These are phyloP conservation scores for Lerista edwardsae DNA, from an alignment of 2,797 vertebrate genomes.

Conservation along the genomic window DNA sequence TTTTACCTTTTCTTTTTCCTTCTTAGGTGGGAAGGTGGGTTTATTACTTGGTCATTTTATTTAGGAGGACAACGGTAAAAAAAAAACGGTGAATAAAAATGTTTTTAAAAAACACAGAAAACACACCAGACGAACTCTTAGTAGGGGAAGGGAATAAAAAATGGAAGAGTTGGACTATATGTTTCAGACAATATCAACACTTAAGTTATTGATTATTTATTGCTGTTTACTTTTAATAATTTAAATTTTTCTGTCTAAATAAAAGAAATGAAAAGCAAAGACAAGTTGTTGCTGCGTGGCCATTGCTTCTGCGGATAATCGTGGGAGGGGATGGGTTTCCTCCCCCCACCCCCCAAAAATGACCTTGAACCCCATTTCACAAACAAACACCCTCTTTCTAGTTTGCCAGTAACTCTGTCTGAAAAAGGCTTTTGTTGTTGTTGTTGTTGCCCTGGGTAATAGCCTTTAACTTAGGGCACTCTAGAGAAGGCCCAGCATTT, in stretches of 20 bases:
- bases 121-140: constrained; percentile 22
- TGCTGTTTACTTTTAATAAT: constrained; percentile 90
- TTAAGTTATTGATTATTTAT: constrained; percentile 97
- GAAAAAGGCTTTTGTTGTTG: too few species aligned
- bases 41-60: constrained; percentile 72
- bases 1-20: constrained; percentile 29
- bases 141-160: constrained; percentile 7
- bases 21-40: constrained; percentile 63
- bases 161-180: constrained; percentile 44
- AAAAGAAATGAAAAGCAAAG: constrained; percentile 78
- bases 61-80: constrained; percentile 68
- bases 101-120: neutral
- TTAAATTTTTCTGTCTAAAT: constrained; percentile 92
- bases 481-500: too few species aligned
- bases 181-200: constrained; percentile 69
- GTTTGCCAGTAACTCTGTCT: too few species aligned
- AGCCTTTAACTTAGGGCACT: neutral
- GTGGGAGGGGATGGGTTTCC: too few species aligned
- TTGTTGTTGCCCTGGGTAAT: too few species aligned
- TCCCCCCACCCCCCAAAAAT: too few species aligned
- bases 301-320: too few species aligned
- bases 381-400: too few species aligned
- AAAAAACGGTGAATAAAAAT: neutral
- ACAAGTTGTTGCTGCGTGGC: too few species aligned
- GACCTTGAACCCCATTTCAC: too few species aligned